Evolutionary conservation across 2,888 invertebrate species (phyloP).

Genomic region (Cryptocheilus praepositus): DNA sequence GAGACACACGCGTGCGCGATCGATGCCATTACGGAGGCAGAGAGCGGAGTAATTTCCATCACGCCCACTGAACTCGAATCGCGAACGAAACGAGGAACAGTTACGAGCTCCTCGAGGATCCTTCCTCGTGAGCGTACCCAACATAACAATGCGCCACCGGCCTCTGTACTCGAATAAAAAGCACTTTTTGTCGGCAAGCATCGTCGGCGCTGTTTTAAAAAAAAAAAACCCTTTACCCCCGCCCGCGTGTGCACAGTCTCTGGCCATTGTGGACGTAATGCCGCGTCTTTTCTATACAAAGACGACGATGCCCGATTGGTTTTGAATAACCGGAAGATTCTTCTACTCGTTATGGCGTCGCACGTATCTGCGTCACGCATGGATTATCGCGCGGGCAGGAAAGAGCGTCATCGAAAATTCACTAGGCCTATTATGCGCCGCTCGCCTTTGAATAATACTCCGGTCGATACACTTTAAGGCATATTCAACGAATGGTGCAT

Average conservation of each 20-base stretch:
- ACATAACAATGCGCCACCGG: too few species aligned
- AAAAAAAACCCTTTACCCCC: constrained; percentile 50
- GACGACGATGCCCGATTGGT: constrained; percentile 56
- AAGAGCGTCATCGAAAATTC: too few species aligned
- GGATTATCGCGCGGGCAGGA: constrained; percentile 14
- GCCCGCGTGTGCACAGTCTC: constrained; percentile 33
- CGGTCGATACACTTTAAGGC: too few species aligned
- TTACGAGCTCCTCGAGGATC: background rate
- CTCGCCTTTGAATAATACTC: too few species aligned
- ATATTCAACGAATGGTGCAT: too few species aligned
- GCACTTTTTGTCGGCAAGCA: constrained; percentile 38
- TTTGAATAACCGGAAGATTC: constrained; percentile 43
- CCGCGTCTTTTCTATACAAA: constrained; percentile 21
- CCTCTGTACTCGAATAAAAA: constrained; percentile 50
- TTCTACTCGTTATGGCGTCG: too few species aligned
- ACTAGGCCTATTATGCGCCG: too few species aligned
- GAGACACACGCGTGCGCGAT: too few species aligned
- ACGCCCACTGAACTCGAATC: constrained; percentile 9
- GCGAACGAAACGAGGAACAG: constrained; percentile 2
- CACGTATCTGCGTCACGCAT: constrained; percentile 35
- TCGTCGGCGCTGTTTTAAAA: constrained; percentile 29
- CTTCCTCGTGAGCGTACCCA: background rate
- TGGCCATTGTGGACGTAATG: constrained; percentile 21
- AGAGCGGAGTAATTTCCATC: constrained; percentile 7
- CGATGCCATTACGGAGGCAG: background rate